These are phyloP conservation scores for Bostrychus sinensis DNA, from an alignment of 2,113 vertebrate species.

Conservation along the genomic window DNA sequence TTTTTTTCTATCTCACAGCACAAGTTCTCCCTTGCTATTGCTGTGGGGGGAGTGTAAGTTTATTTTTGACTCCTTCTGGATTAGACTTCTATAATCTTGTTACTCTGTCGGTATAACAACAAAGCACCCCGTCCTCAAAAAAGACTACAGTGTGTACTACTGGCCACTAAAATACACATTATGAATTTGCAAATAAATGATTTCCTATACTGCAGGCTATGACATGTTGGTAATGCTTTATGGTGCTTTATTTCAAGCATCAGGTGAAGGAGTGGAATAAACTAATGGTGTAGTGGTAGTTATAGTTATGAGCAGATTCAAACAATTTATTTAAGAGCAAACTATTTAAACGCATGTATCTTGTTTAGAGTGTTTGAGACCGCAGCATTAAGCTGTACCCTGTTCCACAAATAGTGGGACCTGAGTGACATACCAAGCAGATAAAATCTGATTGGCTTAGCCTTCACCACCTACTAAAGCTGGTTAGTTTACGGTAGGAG, in stretches of 20 bases:
- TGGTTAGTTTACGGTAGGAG: conserved; percentile 40
- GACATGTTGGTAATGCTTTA: too few species aligned
- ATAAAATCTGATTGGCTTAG: conserved; percentile 64
- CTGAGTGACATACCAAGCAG: conserved; percentile 33
- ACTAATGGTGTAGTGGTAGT: background rate
- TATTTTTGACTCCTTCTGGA: conserved; percentile 73
- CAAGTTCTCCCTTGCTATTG: conserved; percentile 1
- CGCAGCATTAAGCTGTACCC: background rate
- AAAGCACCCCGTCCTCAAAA: conserved; percentile 36
- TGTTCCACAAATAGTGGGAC: conserved; percentile 20
- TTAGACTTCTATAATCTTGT: conserved; percentile 78
- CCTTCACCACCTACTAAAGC: conserved; percentile 47
- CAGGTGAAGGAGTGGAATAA: background rate
- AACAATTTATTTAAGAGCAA: background rate
- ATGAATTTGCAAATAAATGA: background rate
- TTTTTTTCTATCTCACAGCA: background rate
- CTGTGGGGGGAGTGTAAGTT: conserved; percentile 21
- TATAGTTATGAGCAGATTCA: background rate
- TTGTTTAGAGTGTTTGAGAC: background rate
- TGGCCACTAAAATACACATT: background rate
- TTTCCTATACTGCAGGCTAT: too few species aligned
- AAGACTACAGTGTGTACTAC: conserved; percentile 8
- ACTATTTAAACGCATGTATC: too few species aligned
- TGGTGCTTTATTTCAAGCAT: background rate
- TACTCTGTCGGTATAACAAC: conserved; percentile 54